These are phyloP conservation scores for Acestrorhynchus altus DNA, from an alignment of 2,797 vertebrate species.

Conservation along the genomic window DNA sequence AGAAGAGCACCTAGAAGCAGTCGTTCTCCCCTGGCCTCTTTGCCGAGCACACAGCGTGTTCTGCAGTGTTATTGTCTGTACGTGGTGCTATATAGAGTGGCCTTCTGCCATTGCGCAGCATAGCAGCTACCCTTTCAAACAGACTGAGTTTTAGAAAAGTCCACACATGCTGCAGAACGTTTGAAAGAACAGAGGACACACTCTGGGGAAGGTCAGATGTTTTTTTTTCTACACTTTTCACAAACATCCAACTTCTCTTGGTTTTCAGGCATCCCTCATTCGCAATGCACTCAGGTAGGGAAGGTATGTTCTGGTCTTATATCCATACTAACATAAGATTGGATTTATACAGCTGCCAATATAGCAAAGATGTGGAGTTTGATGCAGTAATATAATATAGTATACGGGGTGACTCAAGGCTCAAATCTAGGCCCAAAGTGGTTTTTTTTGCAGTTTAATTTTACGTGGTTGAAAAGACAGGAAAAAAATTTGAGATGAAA, in stretches of 20 bases:
- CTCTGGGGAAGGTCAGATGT: not conserved
- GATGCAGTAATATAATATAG: not conserved
- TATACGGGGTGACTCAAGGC: not conserved
- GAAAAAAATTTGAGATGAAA: not conserved
- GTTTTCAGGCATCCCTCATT: constrained; percentile 9
- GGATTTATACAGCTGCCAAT: not conserved
- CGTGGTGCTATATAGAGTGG: not conserved
- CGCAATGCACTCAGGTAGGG: no score
- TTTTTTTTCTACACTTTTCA: not conserved
- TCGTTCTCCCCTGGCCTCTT: not conserved
- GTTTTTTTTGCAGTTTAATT: not conserved
- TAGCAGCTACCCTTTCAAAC: constrained; percentile 5
- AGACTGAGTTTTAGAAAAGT: not conserved
- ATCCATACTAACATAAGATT: not conserved
- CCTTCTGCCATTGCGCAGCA: not conserved
- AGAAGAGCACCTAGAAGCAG: not conserved
- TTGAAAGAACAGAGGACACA: not conserved
- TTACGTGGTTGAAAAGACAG: not conserved
- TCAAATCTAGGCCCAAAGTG: no score
- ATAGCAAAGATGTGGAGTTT: not conserved
- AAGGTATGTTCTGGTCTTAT: not conserved
- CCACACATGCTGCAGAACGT: not conserved
- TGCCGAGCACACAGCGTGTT: not conserved
- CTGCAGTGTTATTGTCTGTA: constrained; percentile 3
- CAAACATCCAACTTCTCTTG: not conserved